A percentile compares a stretch with the other conserved stretches of the same genome.
Evolutionary conservation across 2,888 invertebrate genomes (phyloP).

Genomic region (Alitta virens): DNA sequence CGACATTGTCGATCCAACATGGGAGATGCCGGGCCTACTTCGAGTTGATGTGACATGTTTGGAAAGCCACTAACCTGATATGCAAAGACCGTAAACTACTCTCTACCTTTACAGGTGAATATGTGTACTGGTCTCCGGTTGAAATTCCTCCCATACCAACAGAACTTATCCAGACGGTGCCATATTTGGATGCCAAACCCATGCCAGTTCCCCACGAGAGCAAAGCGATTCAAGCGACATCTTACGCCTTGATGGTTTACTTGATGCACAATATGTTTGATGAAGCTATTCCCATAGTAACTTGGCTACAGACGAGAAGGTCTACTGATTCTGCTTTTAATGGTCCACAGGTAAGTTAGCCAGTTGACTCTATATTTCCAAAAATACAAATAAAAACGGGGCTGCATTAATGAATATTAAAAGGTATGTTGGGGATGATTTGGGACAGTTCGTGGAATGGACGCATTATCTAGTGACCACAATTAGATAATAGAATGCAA

Average conservation of each 20-base stretch:
- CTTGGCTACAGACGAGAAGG: conserved; percentile 25
- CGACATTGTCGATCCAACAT: no score
- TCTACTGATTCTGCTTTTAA: conserved; percentile 17
- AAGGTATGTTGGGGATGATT: no score
- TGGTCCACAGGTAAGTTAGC: conserved; percentile 17
- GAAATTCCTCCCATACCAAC: conserved; percentile 18
- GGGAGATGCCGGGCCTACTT: no score
- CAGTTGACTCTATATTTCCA: neutral
- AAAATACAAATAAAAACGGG: no score
- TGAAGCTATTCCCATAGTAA: conserved; percentile 23
- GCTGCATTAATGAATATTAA: no score
- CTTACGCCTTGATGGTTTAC: conserved; percentile 24
- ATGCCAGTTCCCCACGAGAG: conserved; percentile 7
- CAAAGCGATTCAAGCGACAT: conserved; percentile 22
- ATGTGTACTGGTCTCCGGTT: conserved; percentile 19
- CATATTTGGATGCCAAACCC: conserved; percentile 9
- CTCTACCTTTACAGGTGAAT: conserved; percentile 5
- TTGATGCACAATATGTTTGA: conserved; percentile 17
- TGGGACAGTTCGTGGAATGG: no score
- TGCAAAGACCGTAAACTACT: no score
- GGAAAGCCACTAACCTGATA: no score
- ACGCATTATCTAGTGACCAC: no score
- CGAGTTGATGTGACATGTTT: no score
- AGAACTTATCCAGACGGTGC: conserved; percentile 18
- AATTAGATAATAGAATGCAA: no score